Evolutionary conservation across 2,888 invertebrate genomes (phyloP).

Genomic region (Parthenolecanium corni): DNA sequence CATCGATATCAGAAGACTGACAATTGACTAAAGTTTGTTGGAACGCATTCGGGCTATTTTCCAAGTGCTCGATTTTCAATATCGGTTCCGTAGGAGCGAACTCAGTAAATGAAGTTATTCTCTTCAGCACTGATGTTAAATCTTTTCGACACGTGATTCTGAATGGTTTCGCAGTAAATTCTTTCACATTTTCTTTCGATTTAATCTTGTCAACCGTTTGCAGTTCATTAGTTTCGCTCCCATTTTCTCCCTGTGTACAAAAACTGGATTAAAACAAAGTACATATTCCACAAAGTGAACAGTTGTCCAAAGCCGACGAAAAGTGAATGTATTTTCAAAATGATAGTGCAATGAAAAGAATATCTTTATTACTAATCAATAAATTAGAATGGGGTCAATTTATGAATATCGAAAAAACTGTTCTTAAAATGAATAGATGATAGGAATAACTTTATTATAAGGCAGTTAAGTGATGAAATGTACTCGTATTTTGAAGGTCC

Average conservation of each 20-base stretch:
- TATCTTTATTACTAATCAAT: too few species aligned
- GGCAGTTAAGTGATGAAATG: too few species aligned
- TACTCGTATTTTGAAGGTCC: too few species aligned
- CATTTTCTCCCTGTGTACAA: constrained; percentile 6
- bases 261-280: background rate
- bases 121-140: constrained; percentile 14
- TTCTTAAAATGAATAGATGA: too few species aligned
- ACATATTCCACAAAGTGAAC: too few species aligned
- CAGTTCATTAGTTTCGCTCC: background rate
- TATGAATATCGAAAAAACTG: too few species aligned
- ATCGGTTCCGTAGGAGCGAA: constrained; percentile 9
- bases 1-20: background rate
- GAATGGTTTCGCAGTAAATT: constrained; percentile 15
- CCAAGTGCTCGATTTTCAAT: constrained; percentile 11
- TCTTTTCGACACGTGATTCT: constrained; percentile 23
- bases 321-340: too few species aligned
- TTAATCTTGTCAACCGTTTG: constrained; percentile 7
- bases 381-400: too few species aligned
- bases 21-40: constrained; percentile 6
- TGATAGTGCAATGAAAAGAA: too few species aligned
- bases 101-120: constrained; percentile 1
- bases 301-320: too few species aligned
- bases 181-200: constrained; percentile 16
- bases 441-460: too few species aligned
- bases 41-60: constrained; percentile 13